Evolutionary conservation across 1,140 invertebrate species (phyloP), one percentile per base, ranked within the genome.

Genomic region (Marisa cornuarietis): DNA sequence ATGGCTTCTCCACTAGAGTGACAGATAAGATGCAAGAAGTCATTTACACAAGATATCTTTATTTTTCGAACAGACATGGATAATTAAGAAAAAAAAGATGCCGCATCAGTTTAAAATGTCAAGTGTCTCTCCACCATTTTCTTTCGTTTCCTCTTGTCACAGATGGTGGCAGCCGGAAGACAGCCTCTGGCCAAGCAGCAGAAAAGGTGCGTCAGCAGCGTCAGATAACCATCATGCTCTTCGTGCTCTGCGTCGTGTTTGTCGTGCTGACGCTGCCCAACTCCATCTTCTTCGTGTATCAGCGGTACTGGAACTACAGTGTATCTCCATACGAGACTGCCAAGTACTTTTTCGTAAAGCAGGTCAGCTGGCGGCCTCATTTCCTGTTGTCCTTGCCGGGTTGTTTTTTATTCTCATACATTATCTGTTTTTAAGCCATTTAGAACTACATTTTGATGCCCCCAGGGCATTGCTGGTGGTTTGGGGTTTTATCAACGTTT

Each of bases 221-320:
- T 31, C 86, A 88, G 78, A 88, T 88, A 52, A 88, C 87, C 14
- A 80, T 85, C 49, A 88, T 88, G 86, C 73, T 88, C 51, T 66
- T 87, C 1, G 80, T 84, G 6, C 74, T 85, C 10, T 86, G 84
- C n/a, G 69, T 88, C 16, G 79, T 83, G 0, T 88, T 87, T 62
- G 78, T 86, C n/a, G 20, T 87, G 20, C 81, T 88, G 22, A 85
- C 83, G 14, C 69, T 87, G 52, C 87, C 87, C 20, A 84, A 86
- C 79, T 87, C 84, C 79, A 49, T 85, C 16, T 87, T 88, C 66
- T 88, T 85, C 71, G 83, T 87, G 61, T 61, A 80, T n/a, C 65
- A 83, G 26, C 69, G 42, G 14, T 42, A 83, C 78, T 83, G 82
- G 82, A 52, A 58, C 18, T 76, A 79, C 79, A 61, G 71, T 18